Conservation (phyloP, 2,888 invertebrate species). For the Trichopoda pennipes region DNA sequence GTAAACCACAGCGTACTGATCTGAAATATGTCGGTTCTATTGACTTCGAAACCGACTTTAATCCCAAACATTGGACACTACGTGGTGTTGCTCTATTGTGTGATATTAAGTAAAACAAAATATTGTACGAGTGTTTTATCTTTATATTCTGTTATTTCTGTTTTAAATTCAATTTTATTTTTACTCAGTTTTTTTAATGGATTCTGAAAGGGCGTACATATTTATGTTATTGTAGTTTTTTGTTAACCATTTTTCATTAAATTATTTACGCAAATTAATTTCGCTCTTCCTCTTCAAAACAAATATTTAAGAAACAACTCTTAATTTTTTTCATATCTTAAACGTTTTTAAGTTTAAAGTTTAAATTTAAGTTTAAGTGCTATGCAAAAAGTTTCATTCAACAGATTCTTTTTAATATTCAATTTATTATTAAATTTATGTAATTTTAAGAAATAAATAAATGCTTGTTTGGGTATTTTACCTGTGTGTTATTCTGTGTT, state of each 20-base stretch:
- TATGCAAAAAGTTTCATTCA: neutral
- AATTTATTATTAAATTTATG: too few relatives aligned
- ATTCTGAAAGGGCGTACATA: too few relatives aligned
- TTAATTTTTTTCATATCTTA: neutral
- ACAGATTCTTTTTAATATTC: neutral
- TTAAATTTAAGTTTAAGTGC: neutral
- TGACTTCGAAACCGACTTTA: constrained; percentile 95
- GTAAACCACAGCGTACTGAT: constrained; percentile 96
- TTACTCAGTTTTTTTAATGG: too few relatives aligned
- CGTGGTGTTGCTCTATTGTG: constrained; percentile 97
- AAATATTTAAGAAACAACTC: neutral
- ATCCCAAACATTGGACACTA: constrained; percentile 96
- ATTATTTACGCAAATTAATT: too few relatives aligned
- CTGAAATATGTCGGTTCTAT: constrained; percentile 97
- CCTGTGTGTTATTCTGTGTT: neutral
- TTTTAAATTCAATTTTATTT: too few relatives aligned
- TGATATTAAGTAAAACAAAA: constrained; percentile 92
- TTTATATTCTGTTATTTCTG: too few relatives aligned
- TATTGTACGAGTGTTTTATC: too few relatives aligned
- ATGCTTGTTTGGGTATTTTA: neutral
- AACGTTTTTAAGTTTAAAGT: neutral
- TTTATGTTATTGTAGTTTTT: too few relatives aligned
- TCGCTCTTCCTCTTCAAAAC: too few relatives aligned
- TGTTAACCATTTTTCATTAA: too few relatives aligned
- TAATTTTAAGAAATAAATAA: neutral